A percentile compares a stretch with the other conserved stretches of the same genome.
Conservation (phyloP, 1,140 invertebrate genomes). For the Eumaeus atala region DNA sequence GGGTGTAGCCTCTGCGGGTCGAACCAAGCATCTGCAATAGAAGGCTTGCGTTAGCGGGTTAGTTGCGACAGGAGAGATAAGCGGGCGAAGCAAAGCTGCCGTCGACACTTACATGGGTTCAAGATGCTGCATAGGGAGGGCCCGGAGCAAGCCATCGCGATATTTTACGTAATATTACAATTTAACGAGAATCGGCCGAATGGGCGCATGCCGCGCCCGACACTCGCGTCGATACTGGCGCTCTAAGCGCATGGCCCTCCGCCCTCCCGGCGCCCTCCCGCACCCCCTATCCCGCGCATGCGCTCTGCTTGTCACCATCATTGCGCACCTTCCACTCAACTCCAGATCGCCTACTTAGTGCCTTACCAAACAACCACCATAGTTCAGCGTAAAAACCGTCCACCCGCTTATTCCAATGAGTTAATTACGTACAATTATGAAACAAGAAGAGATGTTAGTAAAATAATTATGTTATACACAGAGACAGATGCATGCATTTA, state of each 20-base stretch:
- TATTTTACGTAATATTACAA: conserved; percentile 63
- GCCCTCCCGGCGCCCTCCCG: conserved; percentile 23
- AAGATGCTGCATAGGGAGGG: conserved; percentile 64
- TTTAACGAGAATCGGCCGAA: conserved; percentile 37
- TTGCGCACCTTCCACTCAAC: conserved; percentile 34
- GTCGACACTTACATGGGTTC: conserved; percentile 61
- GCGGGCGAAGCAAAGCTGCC: conserved; percentile 49
- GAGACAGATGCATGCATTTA: no score
- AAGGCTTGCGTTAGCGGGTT: conserved; percentile 71
- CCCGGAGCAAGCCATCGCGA: conserved; percentile 57
- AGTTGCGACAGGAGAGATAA: conserved; percentile 62
- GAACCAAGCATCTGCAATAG: conserved; percentile 92
- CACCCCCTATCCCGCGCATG: conserved; percentile 27
- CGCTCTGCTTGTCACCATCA: conserved; percentile 25
- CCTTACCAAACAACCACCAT: conserved; percentile 22
- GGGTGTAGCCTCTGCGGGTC: conserved; percentile 90
- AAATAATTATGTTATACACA: neutral
- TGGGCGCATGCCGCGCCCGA: conserved; percentile 58
- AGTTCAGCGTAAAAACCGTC: conserved; percentile 10
- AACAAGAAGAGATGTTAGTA: neutral
- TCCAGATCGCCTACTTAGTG: conserved; percentile 28
- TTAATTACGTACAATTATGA: neutral
- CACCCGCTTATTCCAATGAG: neutral
- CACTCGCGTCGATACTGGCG: conserved; percentile 68
- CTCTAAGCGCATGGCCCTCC: conserved; percentile 37